phyloP scores from a whole-genome alignment of 2,113 vertebrate species.

The Nansenia antarctica region DNA sequence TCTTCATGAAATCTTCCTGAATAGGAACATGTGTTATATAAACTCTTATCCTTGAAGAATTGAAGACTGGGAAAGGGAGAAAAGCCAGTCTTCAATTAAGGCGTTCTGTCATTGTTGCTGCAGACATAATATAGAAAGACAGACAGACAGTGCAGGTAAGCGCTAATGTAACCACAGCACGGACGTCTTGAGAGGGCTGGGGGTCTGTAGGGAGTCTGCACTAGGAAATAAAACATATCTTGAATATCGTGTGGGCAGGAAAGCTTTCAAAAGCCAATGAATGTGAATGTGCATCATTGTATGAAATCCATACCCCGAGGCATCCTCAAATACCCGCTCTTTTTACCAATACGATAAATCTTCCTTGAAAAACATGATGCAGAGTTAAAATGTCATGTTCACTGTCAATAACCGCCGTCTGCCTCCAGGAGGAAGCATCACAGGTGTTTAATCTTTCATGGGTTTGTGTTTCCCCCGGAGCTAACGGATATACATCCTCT shows the following conservation, averaged over 20 bases:
- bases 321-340: slow-evolving; percentile 30
- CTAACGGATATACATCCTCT: slow-evolving; percentile 8
- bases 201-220: neutral
- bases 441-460: slow-evolving; percentile 39
- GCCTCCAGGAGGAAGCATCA: slow-evolving; percentile 21
- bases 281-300: slow-evolving; percentile 38
- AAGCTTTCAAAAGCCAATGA: slow-evolving; percentile 44
- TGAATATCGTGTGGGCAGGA: slow-evolving; percentile 47
- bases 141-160: too few species aligned
- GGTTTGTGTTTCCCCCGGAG: neutral
- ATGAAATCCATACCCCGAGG: slow-evolving; percentile 44
- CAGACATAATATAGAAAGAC: too few species aligned
- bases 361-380: slow-evolving; percentile 30
- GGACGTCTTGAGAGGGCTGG: too few species aligned
- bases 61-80: too few species aligned
- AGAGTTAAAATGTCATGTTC: slow-evolving; percentile 27
- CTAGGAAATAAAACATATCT: neutral
- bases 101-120: too few species aligned
- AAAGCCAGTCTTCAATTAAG: too few species aligned
- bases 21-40: too few species aligned
- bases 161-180: too few species aligned
- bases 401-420: slow-evolving; percentile 32
- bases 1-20: too few species aligned
- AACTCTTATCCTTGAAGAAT: too few species aligned
- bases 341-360: slow-evolving; percentile 42